phyloP scores from a whole-genome alignment of 2,797 vertebrate species.

The Gallinago nigripennis region DNA sequence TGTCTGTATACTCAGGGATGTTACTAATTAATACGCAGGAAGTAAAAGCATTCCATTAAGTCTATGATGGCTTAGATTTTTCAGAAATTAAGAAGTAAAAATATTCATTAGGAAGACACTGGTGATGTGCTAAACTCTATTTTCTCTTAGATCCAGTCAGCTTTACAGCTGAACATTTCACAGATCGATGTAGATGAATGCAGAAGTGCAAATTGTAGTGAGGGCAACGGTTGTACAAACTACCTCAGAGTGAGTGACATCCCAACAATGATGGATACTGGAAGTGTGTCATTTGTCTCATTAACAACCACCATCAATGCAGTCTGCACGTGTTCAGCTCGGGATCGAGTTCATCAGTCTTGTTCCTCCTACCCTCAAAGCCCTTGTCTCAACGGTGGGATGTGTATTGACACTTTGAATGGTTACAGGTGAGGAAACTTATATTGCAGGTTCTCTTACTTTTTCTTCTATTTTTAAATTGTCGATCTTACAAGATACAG shows the following conservation, averaged over 20 bases:
- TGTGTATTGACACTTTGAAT: constrained; percentile 83
- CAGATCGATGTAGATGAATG: constrained; percentile 86
- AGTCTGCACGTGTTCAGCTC: constrained; percentile 77
- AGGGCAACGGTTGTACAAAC: constrained; percentile 74
- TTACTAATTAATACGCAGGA: neutral
- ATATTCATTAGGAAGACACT: neutral
- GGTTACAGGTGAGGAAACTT: constrained; percentile 85
- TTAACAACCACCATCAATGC: constrained; percentile 74
- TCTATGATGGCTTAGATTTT: neutral
- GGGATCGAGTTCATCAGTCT: constrained; percentile 79
- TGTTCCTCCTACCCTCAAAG: constrained; percentile 82
- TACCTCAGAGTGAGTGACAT: constrained; percentile 74
- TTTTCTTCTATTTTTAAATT: neutral
- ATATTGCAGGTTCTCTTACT: neutral
- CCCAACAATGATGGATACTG: constrained; percentile 80
- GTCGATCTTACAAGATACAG: rapidly evolving
- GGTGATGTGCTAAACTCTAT: neutral
- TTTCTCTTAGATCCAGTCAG: constrained; percentile 82
- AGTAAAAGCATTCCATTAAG: neutral
- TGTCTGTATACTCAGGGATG: neutral
- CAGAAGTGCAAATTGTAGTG: constrained; percentile 73
- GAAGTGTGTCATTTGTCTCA: constrained; percentile 82
- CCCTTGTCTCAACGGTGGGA: constrained; percentile 87
- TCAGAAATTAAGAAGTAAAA: neutral
- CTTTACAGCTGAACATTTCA: constrained; percentile 81